A percentile compares a stretch with the other conserved stretches of the same genome.
These are phyloP conservation scores for Hybognathus amarus DNA, from an alignment of 2,797 vertebrate species.

Conservation along the genomic window DNA sequence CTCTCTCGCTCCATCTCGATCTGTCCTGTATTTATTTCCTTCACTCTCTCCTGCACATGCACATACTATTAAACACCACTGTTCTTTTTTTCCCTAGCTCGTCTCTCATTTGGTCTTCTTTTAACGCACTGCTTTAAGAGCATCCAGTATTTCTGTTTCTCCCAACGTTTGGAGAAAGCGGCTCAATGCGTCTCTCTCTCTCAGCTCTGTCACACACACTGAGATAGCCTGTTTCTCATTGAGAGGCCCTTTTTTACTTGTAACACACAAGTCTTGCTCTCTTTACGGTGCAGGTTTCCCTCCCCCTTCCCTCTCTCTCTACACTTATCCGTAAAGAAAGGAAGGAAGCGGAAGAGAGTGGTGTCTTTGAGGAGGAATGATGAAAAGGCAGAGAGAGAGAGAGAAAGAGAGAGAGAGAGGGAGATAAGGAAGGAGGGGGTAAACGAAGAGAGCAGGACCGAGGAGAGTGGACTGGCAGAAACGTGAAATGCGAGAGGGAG, in stretches of 20 bases:
- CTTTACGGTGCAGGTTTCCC: conserved; percentile 43
- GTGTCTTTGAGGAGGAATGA: conserved; percentile 52
- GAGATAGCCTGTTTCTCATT: conserved; percentile 55
- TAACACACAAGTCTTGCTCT: conserved; percentile 36
- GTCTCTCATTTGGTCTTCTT: conserved; percentile 2
- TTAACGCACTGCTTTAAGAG: conserved; percentile 62
- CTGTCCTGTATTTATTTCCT: conserved; percentile 64
- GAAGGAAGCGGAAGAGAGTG: conserved; percentile 53
- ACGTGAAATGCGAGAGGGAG: conserved; percentile 42
- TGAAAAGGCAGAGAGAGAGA: conserved; percentile 66
- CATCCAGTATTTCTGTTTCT: conserved; percentile 62
- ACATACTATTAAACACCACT: conserved; percentile 47
- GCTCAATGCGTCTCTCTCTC: conserved; percentile 61
- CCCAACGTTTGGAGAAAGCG: conserved; percentile 59
- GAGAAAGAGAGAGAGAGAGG: conserved; percentile 55
- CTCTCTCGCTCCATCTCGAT: conserved; percentile 60
- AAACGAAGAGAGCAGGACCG: conserved; percentile 42
- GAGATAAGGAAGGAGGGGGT: conserved; percentile 27
- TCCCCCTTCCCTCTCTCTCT: conserved; percentile 52
- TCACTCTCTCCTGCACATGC: conserved; percentile 33
- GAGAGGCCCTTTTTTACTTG: conserved; percentile 54
- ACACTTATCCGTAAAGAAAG: conserved; percentile 49
- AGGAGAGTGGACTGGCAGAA: conserved; percentile 49
- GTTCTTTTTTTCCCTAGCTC: conserved; percentile 46
- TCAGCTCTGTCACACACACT: conserved; percentile 34